Percentiles rank a stretch among this genome's conserved stretches.
phyloP scores from a whole-genome alignment of 37 sponge, comb jelly and placozoan genomes.

The Eunapius fragilis region DNA sequence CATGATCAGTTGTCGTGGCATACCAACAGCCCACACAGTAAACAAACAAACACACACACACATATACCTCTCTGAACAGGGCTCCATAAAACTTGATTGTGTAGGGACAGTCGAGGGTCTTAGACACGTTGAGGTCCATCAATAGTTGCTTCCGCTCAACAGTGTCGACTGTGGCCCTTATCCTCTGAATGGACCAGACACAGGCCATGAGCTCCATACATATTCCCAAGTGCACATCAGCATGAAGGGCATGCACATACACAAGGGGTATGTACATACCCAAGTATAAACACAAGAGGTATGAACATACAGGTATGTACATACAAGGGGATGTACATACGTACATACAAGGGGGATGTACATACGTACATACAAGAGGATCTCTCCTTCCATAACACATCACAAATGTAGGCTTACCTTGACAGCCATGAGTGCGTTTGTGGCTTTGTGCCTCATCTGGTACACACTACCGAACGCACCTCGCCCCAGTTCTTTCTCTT shows the following conservation, averaged over 20 bases:
- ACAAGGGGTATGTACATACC: too few relatives aligned
- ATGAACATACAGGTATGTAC: background rate
- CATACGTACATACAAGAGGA: too few relatives aligned
- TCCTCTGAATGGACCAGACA: constrained; percentile 26
- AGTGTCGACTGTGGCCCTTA: constrained; percentile 14
- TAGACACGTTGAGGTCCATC: constrained; percentile 21
- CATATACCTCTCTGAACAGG: constrained; percentile 77
- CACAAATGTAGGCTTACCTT: constrained; percentile 31
- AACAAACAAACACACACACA: too few relatives aligned
- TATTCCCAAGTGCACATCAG: too few relatives aligned
- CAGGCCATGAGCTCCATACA: too few relatives aligned
- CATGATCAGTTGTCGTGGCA: too few relatives aligned
- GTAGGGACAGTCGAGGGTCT: constrained; percentile 37
- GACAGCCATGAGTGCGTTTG: constrained; percentile 51
- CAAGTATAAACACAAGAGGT: too few relatives aligned
- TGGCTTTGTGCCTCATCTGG: constrained; percentile 49
- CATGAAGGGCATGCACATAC: too few relatives aligned
- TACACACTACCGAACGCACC: constrained; percentile 62
- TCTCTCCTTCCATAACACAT: background rate
- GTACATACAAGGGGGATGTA: too few relatives aligned
- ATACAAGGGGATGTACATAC: background rate
- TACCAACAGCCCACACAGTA: too few relatives aligned
- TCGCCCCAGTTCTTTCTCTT: constrained; percentile 39
- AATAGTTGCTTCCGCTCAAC: constrained; percentile 8
- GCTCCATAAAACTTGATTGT: constrained; percentile 84